These are phyloP conservation scores for Chelonus formosanus DNA, from an alignment of 2,888 invertebrate species.

Conservation along the genomic window DNA sequence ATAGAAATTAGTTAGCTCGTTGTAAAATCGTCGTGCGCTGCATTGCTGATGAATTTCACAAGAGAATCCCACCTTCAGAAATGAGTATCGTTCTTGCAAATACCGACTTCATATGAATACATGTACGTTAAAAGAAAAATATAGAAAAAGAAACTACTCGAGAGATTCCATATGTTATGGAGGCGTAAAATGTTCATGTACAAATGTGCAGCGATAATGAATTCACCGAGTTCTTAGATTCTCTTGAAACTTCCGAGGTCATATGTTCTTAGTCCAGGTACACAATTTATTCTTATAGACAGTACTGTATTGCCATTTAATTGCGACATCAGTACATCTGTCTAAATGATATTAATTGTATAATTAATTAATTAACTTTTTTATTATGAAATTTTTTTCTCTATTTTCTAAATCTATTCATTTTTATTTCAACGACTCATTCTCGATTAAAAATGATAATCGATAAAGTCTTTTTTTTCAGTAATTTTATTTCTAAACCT, in stretches of 20 bases:
- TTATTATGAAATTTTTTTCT: no score
- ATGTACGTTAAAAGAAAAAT: neutral
- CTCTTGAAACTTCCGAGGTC: slow-evolving; percentile 20
- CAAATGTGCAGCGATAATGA: slow-evolving; percentile 27
- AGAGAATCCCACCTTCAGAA: slow-evolving; percentile 36
- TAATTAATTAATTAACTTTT: no score
- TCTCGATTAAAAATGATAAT: no score
- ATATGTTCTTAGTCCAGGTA: neutral
- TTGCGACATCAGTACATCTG: slow-evolving; percentile 26
- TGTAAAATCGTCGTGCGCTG: slow-evolving; percentile 37
- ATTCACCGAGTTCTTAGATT: slow-evolving; percentile 25
- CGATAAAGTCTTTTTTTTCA: no score
- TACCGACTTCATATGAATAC: slow-evolving; percentile 28
- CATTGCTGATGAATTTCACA: slow-evolving; percentile 44
- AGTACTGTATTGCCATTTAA: neutral
- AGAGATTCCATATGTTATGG: slow-evolving; percentile 27
- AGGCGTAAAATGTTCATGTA: slow-evolving; percentile 13
- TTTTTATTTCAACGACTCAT: no score
- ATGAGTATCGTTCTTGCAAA: slow-evolving; percentile 34
- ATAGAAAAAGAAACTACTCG: slow-evolving; percentile 4
- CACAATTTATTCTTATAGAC: slow-evolving; percentile 8
- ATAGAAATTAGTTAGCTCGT: slow-evolving; percentile 41
- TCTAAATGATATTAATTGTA: neutral
- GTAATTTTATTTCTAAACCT: no score
- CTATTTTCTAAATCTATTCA: no score